Evolutionary conservation across 2,113 vertebrate species (phyloP), one percentile per base, ranked within the genome.

Genomic region (Pygoscelis adeliae): DNA sequence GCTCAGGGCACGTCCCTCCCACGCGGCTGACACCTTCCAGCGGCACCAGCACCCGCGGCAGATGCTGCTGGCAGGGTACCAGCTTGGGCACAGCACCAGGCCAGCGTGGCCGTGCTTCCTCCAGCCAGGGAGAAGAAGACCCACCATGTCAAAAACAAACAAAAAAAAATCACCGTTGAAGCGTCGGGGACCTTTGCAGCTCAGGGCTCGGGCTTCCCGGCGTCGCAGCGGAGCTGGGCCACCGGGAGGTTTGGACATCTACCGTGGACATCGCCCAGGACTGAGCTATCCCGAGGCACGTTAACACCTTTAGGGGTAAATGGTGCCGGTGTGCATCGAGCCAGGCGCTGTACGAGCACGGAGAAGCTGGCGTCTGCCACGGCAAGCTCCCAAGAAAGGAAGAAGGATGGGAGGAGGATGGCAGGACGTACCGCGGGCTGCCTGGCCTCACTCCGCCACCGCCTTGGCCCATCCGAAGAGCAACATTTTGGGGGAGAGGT

Each of bases 321-420:
- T 5, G 34, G 55, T 72, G 67, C 36, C 52, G 36, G 30, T 12
- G 36, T 3, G 20, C 32, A 3, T 40, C 4, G 5, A 58, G 42
- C 16, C 53, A 12, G 34, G 50, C 2, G 2, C 65, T 5, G 9
- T 9, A 5, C 5, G 8, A 30, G 47, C 25, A 10, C 2, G 5
- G 47, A 46, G 69, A 26, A 36, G 38, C 32, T 10, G 47, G 8
- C 2, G 3, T 12, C 40, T 5, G 26, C 26, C 47, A 6, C 56
- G 44, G 11, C 36, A 9, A 62, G 46, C 30, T 46, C 58, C 58
- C 32, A 10, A 6, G 46, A 12, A 19, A 36, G 47, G 69, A 46
- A 34, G 15, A 36, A 58, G 27, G 52, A 36, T 4, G 26, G 2
- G 2, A 23, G 40, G 25, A 55, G 34, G 10, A 12, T 1, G 2